A percentile compares a stretch with the other conserved stretches of the same genome.
These are phyloP conservation scores for Campylorhamphus procurvoides DNA, from an alignment of 2,113 vertebrate genomes.

Conservation along the genomic window DNA sequence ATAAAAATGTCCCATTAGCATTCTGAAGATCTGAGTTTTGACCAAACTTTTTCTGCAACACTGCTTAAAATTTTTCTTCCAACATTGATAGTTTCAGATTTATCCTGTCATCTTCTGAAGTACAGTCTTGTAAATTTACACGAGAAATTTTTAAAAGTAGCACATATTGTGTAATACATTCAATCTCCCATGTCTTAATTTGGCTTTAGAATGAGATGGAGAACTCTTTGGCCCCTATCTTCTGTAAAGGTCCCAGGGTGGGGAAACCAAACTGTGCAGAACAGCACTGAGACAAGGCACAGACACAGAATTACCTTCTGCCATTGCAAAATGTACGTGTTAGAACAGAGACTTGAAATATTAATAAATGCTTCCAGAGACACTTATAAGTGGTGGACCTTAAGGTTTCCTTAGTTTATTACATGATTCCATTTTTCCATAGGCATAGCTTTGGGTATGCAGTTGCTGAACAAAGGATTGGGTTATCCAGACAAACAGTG, in stretches of 20 bases:
- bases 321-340: background rate
- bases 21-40: background rate
- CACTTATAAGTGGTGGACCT: background rate
- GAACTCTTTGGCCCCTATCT: background rate
- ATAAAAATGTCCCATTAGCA: background rate
- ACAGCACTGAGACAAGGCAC: background rate
- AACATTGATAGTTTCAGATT: background rate
- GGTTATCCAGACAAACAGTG: background rate
- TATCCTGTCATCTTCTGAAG: background rate
- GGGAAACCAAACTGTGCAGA: background rate
- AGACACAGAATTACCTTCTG: background rate
- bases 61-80: background rate
- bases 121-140: background rate
- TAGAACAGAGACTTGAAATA: background rate
- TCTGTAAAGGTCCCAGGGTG: background rate
- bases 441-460: background rate
- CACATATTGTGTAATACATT: background rate
- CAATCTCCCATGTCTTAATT: background rate
- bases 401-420: slow-evolving; percentile 51
- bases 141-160: background rate
- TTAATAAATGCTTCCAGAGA: slow-evolving; percentile 47
- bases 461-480: background rate
- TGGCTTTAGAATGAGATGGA: background rate
- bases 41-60: background rate
- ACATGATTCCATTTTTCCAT: background rate